Evolutionary conservation across 2,113 vertebrate genomes (phyloP), one percentile per base, ranked within the genome.

Genomic region (Cairina moschata): DNA sequence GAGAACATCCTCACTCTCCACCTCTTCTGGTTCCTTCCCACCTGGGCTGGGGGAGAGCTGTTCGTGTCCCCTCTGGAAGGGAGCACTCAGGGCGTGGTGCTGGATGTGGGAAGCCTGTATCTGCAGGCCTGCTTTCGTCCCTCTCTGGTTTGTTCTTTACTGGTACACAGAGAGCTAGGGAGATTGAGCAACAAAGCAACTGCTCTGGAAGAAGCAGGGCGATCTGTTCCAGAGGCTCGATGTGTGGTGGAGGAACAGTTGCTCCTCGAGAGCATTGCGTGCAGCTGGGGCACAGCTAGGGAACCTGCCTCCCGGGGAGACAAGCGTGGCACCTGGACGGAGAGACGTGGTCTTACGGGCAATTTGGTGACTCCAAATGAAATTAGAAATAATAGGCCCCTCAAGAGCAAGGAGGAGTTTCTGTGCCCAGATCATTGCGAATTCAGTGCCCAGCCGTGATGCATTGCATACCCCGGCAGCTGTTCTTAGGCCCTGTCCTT

Each of bases 181-280:
- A 48, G 74, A 67, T 59, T 77, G 63, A 40, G 62, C 63, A 74
- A 91, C 90, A 88, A 50, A 92, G 80, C 2, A 0, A 14, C 65
- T 93, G 14, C 40, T 86, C 44, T 71, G 68, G 73, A 93, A 34
- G 50, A 93, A 17, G 9, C 34, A 28, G 90, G 44, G 50, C 90
- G 73, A 0, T 62, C 71, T 95, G 88, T 93, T 90, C 87, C 44
- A 80, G 54, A 8, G 28, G 15, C 18, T 83, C 22, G 55, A 8
- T 8, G 2, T 55, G n/a, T 58, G 63, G 20, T 62, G 40, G 56
- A 86, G 28, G 36, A 52, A 71, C 59, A 63, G 60, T 77, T 88
- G 32, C 62, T 92, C 66, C 40, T 77, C 81, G 50, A 83, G 44
- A 55, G 50, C 54, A 38, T 29, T 75, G 36, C 18, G 3, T 76